Conservation (phyloP, 2,797 vertebrate genomes). For the Hemibagrus guttatus region DNA sequence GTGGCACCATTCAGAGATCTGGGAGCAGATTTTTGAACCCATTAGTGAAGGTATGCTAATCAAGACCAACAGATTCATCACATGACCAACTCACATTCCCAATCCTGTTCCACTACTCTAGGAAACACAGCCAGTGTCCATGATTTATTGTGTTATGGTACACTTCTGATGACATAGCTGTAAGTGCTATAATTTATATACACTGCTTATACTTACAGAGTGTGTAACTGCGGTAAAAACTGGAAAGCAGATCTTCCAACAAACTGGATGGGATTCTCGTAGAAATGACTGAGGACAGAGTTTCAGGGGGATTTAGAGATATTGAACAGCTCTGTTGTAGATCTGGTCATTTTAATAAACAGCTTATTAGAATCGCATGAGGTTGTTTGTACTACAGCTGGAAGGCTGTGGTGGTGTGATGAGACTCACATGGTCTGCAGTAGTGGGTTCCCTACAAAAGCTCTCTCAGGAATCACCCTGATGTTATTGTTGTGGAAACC, state of each 20-base stretch:
- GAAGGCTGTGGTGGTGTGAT: neutral
- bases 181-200: neutral
- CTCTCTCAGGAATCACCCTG: slow-evolving; percentile 90
- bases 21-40: slow-evolving; percentile 57
- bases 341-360: neutral
- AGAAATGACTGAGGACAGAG: slow-evolving; percentile 83
- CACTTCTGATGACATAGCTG: neutral
- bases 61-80: slow-evolving; percentile 28
- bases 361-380: neutral
- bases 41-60: slow-evolving; percentile 54
- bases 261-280: slow-evolving; percentile 94
- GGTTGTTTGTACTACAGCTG: neutral
- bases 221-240: slow-evolving; percentile 91
- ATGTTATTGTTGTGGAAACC: slow-evolving; percentile 98
- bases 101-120: neutral
- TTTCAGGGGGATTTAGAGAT: neutral
- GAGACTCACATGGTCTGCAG: slow-evolving; percentile 93
- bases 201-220: slow-evolving; percentile 82
- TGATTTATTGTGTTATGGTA: neutral
- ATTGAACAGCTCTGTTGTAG: neutral
- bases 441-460: slow-evolving; percentile 91
- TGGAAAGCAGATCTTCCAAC: slow-evolving; percentile 94
- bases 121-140: neutral
- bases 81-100: neutral
- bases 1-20: slow-evolving; percentile 91